A percentile compares a stretch with the other conserved stretches of the same genome.
Evolutionary conservation across 2,888 invertebrate species (phyloP).

Genomic region (Stictocephala bisonia): DNA sequence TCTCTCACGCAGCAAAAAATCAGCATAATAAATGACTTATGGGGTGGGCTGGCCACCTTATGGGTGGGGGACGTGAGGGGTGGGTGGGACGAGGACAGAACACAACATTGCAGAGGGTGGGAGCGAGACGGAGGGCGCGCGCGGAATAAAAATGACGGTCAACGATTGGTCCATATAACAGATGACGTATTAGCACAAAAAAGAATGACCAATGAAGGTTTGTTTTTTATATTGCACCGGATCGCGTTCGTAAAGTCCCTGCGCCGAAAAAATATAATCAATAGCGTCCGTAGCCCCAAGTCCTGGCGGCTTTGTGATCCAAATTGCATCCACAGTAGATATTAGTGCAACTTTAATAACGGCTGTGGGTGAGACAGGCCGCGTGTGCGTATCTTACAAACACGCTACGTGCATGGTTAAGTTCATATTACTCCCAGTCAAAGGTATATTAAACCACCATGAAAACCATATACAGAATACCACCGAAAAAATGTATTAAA

Average conservation of each 20-base stretch:
- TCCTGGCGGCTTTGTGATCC: constrained; percentile 19
- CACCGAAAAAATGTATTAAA: constrained; percentile 24
- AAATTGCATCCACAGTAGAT: constrained; percentile 30
- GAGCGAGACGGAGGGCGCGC: constrained; percentile 23
- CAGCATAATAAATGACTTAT: constrained; percentile 46
- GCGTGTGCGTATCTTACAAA: constrained; percentile 13
- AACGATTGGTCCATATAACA: constrained; percentile 46
- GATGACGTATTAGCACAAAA: constrained; percentile 48
- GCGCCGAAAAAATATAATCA: constrained; percentile 49
- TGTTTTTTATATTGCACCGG: constrained; percentile 43
- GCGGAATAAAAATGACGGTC: constrained; percentile 48
- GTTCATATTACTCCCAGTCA: constrained; percentile 18
- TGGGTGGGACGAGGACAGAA: constrained; percentile 7
- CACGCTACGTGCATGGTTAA: constrained; percentile 23
- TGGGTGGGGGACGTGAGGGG: constrained; percentile 23
- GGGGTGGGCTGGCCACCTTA: constrained; percentile 45
- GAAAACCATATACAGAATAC: constrained; percentile 6
- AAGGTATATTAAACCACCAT: constrained; percentile 12
- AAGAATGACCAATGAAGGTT: constrained; percentile 49
- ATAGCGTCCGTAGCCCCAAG: constrained; percentile 40
- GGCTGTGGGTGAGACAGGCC: not conserved
- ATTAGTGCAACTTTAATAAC: constrained; percentile 41
- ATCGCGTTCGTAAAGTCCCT: constrained; percentile 46
- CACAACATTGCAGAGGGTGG: constrained; percentile 1
- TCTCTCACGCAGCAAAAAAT: constrained; percentile 44